Evolutionary conservation across 2,888 invertebrate genomes (phyloP), one percentile per base, ranked within the genome.

Genomic region (Drosophila subquinaria): DNA sequence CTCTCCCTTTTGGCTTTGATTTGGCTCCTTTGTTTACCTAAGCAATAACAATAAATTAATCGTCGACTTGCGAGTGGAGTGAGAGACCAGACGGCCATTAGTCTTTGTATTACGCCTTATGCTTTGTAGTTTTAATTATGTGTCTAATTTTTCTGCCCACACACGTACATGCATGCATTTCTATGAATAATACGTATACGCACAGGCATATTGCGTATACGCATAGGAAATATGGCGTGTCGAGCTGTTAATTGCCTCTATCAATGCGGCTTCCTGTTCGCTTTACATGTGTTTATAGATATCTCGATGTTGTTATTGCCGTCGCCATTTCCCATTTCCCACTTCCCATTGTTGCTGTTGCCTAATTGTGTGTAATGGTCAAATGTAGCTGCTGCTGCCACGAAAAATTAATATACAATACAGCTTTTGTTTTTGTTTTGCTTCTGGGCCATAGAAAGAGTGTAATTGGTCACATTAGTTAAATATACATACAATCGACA

Each of bases 71-170:
- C 5, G 9, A 15, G 48, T 10, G 30, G 45, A 15, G 42, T 15
- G 27, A 5, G n/a, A 15, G 9, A 15, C 33, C 60, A 71, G 83
- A 68, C 64, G 65, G 77, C 76, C 82, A 87, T 89, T 86, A 85
- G 79, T 74, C 59, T 76, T 67, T 63, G 60, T 70, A 64, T 82
- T 61, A 57, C 75, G 38, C 65, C 66, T 61, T 83, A 71, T 89
- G 88, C 88, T 89, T 89, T 88, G 88, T 89, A 76, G 88, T 86
- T 86, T 89, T 86, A 86, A 86, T 86, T 89, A 89, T 89, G 86
- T 89, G 82, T 78, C 88, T 79, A 82, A 89, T 78, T 68, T 78
- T 55, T 50, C 27, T 13, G 17, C 50, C 62, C 53, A 47, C 40
- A 11, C 23, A 15, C n/a, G 35, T 40, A 38, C 50, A 45, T 47